phyloP scores from a whole-genome alignment of 2,888 invertebrate species.

The Aleiodes leptofemur region DNA sequence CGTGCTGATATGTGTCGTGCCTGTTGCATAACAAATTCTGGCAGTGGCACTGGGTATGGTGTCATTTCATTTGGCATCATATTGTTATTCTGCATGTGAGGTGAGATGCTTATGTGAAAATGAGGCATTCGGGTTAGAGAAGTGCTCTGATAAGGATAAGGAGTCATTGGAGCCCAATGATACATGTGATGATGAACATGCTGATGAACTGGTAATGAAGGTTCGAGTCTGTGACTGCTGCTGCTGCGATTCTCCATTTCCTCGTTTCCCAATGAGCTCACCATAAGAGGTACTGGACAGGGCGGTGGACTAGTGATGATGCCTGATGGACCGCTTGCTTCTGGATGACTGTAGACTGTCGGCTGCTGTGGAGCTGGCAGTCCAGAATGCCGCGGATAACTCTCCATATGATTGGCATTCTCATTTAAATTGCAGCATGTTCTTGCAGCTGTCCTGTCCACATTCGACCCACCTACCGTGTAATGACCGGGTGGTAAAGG shows the following conservation, averaged over 20 bases:
- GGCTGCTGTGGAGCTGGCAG: conserved; percentile 74
- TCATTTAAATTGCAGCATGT: conserved; percentile 61
- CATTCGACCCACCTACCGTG: background rate
- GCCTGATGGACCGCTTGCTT: conserved; percentile 67
- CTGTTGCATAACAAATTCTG: conserved; percentile 61
- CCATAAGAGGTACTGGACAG: conserved; percentile 61
- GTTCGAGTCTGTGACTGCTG: conserved; percentile 48
- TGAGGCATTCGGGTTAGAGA: conserved; percentile 75
- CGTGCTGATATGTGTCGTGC: conserved; percentile 65
- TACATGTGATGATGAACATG: conserved; percentile 88
- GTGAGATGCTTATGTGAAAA: conserved; percentile 77
- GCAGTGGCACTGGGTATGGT: conserved; percentile 60
- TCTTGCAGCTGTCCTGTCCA: conserved; percentile 57
- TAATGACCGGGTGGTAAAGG: background rate
- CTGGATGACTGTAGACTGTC: conserved; percentile 75
- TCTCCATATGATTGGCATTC: conserved; percentile 56
- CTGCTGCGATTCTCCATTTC: conserved; percentile 63
- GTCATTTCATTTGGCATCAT: conserved; percentile 61
- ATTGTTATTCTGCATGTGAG: conserved; percentile 60
- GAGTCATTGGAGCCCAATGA: conserved; percentile 79
- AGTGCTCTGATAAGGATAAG: conserved; percentile 64
- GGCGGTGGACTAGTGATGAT: conserved; percentile 57
- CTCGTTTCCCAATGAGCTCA: conserved; percentile 76
- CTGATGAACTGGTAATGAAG: conserved; percentile 74
- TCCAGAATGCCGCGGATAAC: conserved; percentile 58